phyloP scores from a whole-genome alignment of 1,140 invertebrate genomes.

The Orchestia grillus region DNA sequence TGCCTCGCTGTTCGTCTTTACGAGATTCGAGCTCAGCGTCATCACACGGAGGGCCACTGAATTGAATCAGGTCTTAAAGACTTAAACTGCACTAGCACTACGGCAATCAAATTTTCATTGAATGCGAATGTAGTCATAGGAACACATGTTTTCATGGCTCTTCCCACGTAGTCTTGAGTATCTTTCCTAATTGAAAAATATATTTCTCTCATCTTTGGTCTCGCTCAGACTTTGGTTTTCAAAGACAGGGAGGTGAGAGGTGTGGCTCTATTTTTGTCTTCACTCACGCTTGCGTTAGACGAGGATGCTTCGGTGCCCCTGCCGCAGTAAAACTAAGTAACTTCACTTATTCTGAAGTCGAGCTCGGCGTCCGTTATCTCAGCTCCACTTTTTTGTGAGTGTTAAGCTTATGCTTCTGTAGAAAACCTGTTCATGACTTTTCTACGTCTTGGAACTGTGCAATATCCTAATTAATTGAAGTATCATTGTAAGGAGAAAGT shows the following conservation, averaged over 20 bases:
- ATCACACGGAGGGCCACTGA: no score
- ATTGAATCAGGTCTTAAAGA: no score
- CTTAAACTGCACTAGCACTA: no score
- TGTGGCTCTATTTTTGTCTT: not conserved
- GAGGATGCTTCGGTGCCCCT: not conserved
- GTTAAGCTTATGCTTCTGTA: not conserved
- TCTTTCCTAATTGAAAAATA: not conserved
- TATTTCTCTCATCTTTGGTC: not conserved
- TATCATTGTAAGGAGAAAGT: not conserved
- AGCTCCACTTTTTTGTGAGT: not conserved
- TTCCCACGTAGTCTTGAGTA: not conserved
- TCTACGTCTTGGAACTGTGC: not conserved
- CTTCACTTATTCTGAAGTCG: not conserved
- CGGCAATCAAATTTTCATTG: no score
- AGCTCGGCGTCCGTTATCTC: not conserved
- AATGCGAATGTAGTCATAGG: no score
- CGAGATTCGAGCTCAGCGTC: no score
- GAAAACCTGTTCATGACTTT: not conserved
- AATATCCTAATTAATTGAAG: not conserved
- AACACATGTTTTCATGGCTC: no score
- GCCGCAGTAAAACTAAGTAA: not conserved
- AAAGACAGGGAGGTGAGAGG: not conserved
- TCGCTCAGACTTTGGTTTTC: not conserved
- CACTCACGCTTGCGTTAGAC: not conserved
- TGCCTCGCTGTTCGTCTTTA: no score